Conservation (phyloP, 2,113 vertebrate species). For the Rafetus swinhoei region DNA sequence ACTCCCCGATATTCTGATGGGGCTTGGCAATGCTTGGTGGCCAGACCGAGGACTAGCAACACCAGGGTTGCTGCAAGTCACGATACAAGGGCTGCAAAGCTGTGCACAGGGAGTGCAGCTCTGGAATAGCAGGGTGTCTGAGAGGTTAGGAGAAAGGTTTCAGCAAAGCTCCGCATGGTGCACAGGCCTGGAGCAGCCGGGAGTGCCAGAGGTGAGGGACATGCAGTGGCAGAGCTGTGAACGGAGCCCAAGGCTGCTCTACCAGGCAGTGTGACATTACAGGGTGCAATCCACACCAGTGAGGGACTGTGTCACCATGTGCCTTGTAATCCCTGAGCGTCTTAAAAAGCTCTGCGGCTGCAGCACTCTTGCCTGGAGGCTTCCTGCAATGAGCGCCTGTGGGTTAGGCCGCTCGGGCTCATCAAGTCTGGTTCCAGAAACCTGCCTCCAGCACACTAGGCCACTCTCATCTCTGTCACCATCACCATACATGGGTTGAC, state of each 20-base stretch:
- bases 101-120: background rate
- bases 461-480: background rate
- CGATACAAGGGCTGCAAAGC: background rate
- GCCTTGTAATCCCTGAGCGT: background rate
- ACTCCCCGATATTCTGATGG: background rate
- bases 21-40: too few species aligned
- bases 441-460: background rate
- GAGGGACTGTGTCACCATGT: background rate
- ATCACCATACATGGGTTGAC: background rate
- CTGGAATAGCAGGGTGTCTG: background rate
- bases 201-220: background rate
- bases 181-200: too few species aligned
- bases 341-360: background rate
- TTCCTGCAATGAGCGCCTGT: background rate
- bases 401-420: background rate
- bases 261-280: background rate
- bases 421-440: background rate
- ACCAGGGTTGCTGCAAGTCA: background rate
- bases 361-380: background rate
- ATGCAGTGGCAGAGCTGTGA: background rate
- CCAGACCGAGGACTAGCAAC: rapidly evolving
- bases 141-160: background rate
- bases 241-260: background rate
- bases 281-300: background rate
- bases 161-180: too few species aligned